Evolutionary conservation across 1,140 invertebrate species (phyloP).

Genomic region (Heliconius eleuchia): DNA sequence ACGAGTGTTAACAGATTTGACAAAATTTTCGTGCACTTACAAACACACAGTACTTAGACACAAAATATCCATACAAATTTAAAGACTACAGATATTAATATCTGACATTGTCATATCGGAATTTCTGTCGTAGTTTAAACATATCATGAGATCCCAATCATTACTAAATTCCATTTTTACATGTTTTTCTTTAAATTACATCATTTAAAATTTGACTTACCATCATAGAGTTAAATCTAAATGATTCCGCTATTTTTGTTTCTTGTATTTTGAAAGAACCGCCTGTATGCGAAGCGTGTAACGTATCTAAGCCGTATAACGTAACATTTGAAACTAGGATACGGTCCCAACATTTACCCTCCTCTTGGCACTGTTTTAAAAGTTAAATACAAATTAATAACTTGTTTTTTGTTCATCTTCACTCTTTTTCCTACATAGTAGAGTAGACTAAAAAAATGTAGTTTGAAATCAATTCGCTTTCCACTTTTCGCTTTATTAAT

Average conservation of each 20-base stretch:
- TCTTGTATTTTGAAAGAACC: constrained; percentile 49
- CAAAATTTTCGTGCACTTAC: too few relatives aligned
- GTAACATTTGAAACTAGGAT: constrained; percentile 40
- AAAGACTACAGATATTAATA: too few relatives aligned
- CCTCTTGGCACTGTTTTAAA: constrained; percentile 34
- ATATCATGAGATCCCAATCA: neutral
- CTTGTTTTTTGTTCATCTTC: neutral
- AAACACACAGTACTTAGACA: too few relatives aligned
- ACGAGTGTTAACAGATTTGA: too few relatives aligned
- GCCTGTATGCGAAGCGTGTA: constrained; percentile 51
- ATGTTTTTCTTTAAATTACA: neutral
- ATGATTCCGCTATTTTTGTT: constrained; percentile 45
- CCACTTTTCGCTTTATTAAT: too few relatives aligned
- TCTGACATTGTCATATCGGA: too few relatives aligned
- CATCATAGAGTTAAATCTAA: constrained; percentile 56
- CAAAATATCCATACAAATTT: too few relatives aligned
- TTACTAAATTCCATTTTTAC: neutral
- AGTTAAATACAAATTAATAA: neutral
- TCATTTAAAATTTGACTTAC: constrained; percentile 33
- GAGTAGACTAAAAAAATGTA: too few relatives aligned
- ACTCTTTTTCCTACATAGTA: neutral
- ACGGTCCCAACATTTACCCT: constrained; percentile 17
- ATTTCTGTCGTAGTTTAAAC: too few relatives aligned
- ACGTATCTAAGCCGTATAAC: constrained; percentile 55
- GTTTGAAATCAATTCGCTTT: too few relatives aligned